These are phyloP conservation scores for Zosterops japonicus DNA, from an alignment of 2,113 vertebrate species.

Conservation along the genomic window DNA sequence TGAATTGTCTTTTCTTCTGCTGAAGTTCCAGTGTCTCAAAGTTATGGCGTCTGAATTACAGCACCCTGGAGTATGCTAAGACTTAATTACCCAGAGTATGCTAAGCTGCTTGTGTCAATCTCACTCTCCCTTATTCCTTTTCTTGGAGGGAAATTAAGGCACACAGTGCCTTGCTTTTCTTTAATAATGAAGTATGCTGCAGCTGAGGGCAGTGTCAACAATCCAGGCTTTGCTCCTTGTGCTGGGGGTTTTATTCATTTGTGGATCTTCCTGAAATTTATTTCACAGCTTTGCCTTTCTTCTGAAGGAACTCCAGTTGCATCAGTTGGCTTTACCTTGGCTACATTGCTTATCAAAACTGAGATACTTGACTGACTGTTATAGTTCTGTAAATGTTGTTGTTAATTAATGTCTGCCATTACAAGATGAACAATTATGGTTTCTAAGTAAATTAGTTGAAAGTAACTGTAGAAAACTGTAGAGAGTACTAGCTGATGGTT, in stretches of 20 bases:
- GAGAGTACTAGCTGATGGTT: neutral
- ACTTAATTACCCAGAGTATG: neutral
- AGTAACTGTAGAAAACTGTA: neutral
- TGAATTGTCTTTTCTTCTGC: neutral
- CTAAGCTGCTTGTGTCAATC: neutral
- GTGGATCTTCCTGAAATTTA: neutral
- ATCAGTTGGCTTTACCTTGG: neutral
- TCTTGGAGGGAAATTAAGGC: neutral
- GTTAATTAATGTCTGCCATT: neutral
- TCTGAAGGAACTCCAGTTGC: neutral
- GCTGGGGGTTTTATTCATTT: neutral
- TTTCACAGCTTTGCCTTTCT: neutral
- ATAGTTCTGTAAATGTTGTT: neutral
- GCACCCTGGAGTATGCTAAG: neutral
- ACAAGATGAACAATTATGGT: neutral
- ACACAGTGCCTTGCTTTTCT: neutral
- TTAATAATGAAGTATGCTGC: neutral
- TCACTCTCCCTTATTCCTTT: neutral
- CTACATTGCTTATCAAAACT: neutral
- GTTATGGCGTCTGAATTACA: neutral
- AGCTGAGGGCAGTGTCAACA: neutral
- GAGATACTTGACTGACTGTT: neutral
- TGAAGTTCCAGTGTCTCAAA: neutral
- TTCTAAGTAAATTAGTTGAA: constrained; percentile 5
- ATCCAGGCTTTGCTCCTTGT: neutral